Evolutionary conservation across 35 echinoderm and acorn worm genomes (phyloP).

Genomic region (Apostichopus parvimensis): DNA sequence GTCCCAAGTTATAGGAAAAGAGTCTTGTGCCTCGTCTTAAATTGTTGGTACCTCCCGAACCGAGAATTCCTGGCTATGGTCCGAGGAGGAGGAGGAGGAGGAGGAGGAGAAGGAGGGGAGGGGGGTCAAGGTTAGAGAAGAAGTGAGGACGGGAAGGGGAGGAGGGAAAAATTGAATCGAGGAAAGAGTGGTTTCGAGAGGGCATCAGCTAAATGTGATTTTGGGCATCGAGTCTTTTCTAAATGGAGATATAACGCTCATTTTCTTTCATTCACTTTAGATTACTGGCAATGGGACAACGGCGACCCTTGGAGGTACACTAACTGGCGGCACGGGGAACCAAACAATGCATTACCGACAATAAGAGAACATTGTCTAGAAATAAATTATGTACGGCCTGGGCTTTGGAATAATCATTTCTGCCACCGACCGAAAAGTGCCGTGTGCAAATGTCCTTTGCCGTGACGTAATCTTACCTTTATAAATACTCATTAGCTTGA

Average conservation of each 20-base stretch:
- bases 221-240: neutral
- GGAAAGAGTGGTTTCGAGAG: neutral
- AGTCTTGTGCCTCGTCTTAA: no score
- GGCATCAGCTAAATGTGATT: neutral
- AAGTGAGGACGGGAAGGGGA: neutral
- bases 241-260: neutral
- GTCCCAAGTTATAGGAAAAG: no score
- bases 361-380: conserved; percentile 17
- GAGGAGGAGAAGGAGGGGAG: neutral
- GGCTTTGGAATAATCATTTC: conserved; percentile 13
- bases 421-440: neutral
- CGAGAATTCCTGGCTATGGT: no score
- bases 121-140: neutral
- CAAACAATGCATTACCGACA: neutral
- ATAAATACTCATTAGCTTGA: no score
- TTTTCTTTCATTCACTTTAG: neutral
- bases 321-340: conserved; percentile 19
- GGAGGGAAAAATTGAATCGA: neutral
- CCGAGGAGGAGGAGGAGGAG: neutral
- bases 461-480: neutral
- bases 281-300: conserved; percentile 28
- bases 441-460: neutral
- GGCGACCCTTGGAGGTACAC: conserved; percentile 21
- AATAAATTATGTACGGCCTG: neutral
- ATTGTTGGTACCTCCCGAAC: no score